Evolutionary conservation across 1,140 invertebrate genomes (phyloP).

Genomic region (Drosophila rufa): DNA sequence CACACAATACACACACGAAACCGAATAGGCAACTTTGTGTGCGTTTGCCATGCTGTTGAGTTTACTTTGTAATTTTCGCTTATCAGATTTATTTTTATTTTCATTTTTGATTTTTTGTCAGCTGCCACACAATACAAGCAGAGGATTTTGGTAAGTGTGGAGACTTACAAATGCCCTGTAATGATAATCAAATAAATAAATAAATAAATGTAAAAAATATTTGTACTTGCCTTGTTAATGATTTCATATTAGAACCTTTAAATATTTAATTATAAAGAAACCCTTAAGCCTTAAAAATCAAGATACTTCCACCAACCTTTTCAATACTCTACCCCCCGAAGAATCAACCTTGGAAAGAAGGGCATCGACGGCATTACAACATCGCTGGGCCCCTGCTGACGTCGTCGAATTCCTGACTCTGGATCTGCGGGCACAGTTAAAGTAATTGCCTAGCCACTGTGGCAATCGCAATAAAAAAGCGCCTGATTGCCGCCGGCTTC

Average conservation of each 20-base stretch:
- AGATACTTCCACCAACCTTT: background rate
- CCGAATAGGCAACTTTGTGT: slow-evolving; percentile 39
- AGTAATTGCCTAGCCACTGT: slow-evolving; percentile 67
- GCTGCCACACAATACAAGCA: slow-evolving; percentile 40
- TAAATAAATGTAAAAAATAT: too few relatives aligned
- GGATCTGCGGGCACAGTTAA: slow-evolving; percentile 57
- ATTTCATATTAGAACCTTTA: too few relatives aligned
- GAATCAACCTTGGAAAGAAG: background rate
- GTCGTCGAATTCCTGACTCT: slow-evolving; percentile 28
- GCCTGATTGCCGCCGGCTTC: slow-evolving; percentile 34
- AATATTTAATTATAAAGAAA: too few relatives aligned
- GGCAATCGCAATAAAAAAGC: slow-evolving; percentile 57
- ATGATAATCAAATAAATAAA: background rate
- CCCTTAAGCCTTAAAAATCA: too few relatives aligned
- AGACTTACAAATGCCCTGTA: slow-evolving; percentile 17
- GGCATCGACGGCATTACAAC: slow-evolving; percentile 9
- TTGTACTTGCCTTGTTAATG: too few relatives aligned
- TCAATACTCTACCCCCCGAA: background rate
- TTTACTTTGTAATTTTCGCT: slow-evolving; percentile 81
- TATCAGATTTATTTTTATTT: slow-evolving; percentile 83
- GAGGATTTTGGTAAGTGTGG: background rate
- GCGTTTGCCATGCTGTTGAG: slow-evolving; percentile 53
- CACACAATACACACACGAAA: slow-evolving; percentile 1
- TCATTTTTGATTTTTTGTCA: slow-evolving; percentile 80
- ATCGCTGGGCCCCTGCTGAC: slow-evolving; percentile 35